Evolutionary conservation across 23 tunicate species (phyloP).

Genomic region (Botrylloides violaceus): DNA sequence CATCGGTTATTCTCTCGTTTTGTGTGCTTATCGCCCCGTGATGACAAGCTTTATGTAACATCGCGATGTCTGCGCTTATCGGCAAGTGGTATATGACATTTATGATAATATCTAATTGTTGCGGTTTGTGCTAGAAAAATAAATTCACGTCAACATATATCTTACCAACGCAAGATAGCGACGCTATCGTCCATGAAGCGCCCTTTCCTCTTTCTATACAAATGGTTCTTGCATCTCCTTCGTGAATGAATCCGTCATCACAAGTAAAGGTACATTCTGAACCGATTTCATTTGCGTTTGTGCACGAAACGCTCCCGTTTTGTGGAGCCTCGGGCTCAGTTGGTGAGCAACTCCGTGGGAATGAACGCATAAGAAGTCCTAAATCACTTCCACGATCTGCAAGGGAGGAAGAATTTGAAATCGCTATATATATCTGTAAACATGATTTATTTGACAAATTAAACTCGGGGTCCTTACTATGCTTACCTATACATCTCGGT

Average conservation of each 20-base stretch:
- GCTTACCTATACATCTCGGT: not conserved
- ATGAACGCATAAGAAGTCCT: not conserved
- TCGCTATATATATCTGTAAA: too few species aligned
- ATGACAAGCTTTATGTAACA: too few species aligned
- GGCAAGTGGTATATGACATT: not conserved
- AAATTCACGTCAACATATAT: not conserved
- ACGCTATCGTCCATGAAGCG: not conserved
- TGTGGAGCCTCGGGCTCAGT: not conserved
- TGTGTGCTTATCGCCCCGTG: too few species aligned
- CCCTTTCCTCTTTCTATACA: not conserved
- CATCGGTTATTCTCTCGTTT: too few species aligned
- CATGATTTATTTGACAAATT: too few species aligned
- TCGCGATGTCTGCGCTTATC: not conserved
- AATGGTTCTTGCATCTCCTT: not conserved
- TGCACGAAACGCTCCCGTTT: conserved; percentile 22
- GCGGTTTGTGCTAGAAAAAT: not conserved
- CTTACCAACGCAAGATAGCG: not conserved
- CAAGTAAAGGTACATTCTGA: conserved; percentile 55
- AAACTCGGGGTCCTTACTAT: too few species aligned
- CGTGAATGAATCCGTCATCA: conserved; percentile 5
- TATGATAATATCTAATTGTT: not conserved
- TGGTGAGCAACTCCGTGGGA: not conserved
- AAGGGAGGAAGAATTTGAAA: too few species aligned
- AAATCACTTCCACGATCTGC: not conserved
- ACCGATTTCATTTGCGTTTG: conserved; percentile 34